Percentiles rank a stretch among this genome's conserved stretches.
Evolutionary conservation across 1,140 invertebrate species (phyloP).

Genomic region (Cydia splendana): DNA sequence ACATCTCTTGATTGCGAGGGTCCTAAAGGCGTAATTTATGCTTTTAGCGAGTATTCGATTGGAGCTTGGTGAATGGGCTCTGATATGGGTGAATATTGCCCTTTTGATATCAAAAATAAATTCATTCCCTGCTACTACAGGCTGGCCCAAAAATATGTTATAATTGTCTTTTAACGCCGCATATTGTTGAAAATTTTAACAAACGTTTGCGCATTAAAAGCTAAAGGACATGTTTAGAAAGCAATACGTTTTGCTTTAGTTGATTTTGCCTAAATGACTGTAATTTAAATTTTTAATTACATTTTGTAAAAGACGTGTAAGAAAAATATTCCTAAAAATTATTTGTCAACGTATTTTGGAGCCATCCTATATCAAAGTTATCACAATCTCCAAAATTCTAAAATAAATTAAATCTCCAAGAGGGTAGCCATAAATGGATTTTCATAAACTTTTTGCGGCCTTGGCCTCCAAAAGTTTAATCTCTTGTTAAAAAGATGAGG

Average conservation of each 20-base stretch:
- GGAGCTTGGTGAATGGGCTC: not conserved
- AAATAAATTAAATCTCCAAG: not conserved
- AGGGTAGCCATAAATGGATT: not conserved
- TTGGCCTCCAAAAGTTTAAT: slow-evolving; percentile 3
- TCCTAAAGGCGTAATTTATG: slow-evolving; percentile 19
- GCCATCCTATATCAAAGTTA: not conserved
- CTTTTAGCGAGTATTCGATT: slow-evolving; percentile 10
- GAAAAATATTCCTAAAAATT: too few species aligned
- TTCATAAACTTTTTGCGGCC: not conserved
- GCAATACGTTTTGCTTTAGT: too few species aligned
- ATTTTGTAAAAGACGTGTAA: too few species aligned
- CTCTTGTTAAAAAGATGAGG: not conserved
- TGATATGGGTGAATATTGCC: not conserved
- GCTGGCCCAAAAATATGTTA: not conserved
- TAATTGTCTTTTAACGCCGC: too few species aligned
- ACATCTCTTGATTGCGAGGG: slow-evolving; percentile 11
- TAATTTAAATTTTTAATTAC: too few species aligned
- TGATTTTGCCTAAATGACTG: too few species aligned
- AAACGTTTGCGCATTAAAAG: too few species aligned
- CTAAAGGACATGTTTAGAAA: too few species aligned
- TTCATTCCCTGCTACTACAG: not conserved
- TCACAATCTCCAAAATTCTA: not conserved
- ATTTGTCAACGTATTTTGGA: too few species aligned
- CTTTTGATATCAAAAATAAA: not conserved
- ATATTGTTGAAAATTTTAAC: too few species aligned